Conservation (phyloP, 1,140 invertebrate species). For the Ostrea denselamellosa region DNA sequence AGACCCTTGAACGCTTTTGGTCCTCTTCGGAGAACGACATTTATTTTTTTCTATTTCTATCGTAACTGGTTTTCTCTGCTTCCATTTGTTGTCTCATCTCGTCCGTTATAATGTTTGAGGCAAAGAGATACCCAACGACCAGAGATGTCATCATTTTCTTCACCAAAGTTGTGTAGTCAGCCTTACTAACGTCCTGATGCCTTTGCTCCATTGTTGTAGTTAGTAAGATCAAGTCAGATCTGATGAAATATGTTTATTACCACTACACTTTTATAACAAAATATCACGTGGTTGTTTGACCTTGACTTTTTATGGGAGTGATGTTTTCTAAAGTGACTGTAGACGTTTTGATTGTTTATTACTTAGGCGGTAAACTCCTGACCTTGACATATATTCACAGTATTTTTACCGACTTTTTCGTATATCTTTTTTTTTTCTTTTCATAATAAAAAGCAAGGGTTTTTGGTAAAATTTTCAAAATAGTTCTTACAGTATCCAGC, state of each 20-base stretch:
- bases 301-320: neutral
- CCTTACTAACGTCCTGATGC: slow-evolving; percentile 15
- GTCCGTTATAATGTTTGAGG: no score
- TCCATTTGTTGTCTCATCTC: no score
- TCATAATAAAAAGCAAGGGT: no score
- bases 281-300: neutral
- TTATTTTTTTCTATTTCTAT: slow-evolving; percentile 1
- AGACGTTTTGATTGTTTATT: no score
- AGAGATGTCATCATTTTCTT: neutral
- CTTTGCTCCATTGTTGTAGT: neutral
- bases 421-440: no score
- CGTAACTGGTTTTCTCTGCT: neutral
- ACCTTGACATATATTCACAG: neutral
- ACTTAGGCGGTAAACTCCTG: no score
- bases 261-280: slow-evolving; percentile 16
- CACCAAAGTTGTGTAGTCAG: neutral
- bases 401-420: neutral
- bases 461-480: no score
- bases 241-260: slow-evolving; percentile 20
- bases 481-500: no score
- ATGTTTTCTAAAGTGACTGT: no score
- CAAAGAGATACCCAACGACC: no score
- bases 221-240: slow-evolving; percentile 8
- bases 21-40: no score
- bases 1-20: neutral